Evolutionary conservation across 2,797 vertebrate species (phyloP), one percentile per base, ranked within the genome.

Genomic region (Podarcis lilfordi): DNA sequence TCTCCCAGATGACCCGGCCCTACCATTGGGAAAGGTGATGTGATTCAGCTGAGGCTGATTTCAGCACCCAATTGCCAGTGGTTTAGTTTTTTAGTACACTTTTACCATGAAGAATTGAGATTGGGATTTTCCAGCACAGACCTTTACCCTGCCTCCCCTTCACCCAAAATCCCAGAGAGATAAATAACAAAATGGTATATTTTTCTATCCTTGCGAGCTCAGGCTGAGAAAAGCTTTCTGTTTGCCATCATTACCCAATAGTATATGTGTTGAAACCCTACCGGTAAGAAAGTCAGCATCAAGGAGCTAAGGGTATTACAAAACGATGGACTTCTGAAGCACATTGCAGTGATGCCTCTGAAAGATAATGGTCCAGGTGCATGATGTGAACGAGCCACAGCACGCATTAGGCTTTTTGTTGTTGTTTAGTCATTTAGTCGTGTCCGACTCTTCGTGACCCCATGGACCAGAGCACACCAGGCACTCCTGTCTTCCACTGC

Each of bases 221-320:
- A 43, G 35, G 11, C 23, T 82, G 59, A 68, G 71, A 86, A 92
- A 91, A 86, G 15, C 17, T 29, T 82, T 40, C 15, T 61, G 5
- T 78, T 93, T 88, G 68, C 35, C 19, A 37, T 82, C 8, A 66
- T 84, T 91, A 68, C 25, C 87, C 69, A 69, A 32, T 21, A 78
- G 25, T 66, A 15, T 35, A 75, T 71, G 17, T n/a, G 71, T 80
- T 0, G n/a, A 87, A 92, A 80, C 8, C 11, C 4, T 87, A 29
- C 7, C 45, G 35, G 86, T 75, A 92, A 32, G 21, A 79, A 81
- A 43, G 89, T 82, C 3, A 29, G 1, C 32, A 59, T 0, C 0
- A 25, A 82, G 74, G 77, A 2, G 74, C 27, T 87, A 45, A 23
- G 78, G 72, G 72, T 74, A 88, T 83, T 89, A 32, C 45, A 87